A percentile compares a stretch with the other conserved stretches of the same genome.
These are phyloP conservation scores for Synergus gifuensis DNA, from an alignment of 2,888 invertebrate genomes.

Conservation along the genomic window DNA sequence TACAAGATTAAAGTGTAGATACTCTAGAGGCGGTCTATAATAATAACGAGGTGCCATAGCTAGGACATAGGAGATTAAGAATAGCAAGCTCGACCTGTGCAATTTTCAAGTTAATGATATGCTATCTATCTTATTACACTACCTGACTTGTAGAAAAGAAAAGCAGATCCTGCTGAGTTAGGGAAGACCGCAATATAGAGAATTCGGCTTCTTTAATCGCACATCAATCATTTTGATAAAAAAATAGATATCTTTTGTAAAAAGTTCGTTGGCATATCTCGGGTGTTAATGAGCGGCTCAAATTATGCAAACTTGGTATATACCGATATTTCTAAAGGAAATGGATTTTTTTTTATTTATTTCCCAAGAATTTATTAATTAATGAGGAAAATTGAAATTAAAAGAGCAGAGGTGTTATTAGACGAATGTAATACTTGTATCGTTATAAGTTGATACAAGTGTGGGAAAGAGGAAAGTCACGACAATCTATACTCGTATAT, in stretches of 20 bases:
- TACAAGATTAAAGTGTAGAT: background rate
- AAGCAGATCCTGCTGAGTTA: background rate
- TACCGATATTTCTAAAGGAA: no score
- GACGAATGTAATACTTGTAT: background rate
- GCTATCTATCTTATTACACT: background rate
- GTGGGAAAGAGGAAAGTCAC: constrained; percentile 32
- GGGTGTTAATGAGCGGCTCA: no score
- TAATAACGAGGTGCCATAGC: background rate
- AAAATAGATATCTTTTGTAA: background rate
- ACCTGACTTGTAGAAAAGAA: background rate
- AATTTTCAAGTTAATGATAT: background rate
- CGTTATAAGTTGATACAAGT: background rate
- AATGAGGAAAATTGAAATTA: no score
- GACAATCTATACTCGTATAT: background rate
- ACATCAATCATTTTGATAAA: background rate
- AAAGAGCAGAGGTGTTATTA: background rate
- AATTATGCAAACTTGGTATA: no score
- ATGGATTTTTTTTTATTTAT: no score
- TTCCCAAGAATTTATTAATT: no score
- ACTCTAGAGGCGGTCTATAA: background rate
- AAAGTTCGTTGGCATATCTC: background rate
- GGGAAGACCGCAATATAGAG: background rate
- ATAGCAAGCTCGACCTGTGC: background rate
- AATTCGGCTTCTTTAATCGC: background rate
- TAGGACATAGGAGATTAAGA: background rate